Evolutionary conservation across 2,113 vertebrate species (phyloP).

Genomic region (Corynorhinus townsendii): DNA sequence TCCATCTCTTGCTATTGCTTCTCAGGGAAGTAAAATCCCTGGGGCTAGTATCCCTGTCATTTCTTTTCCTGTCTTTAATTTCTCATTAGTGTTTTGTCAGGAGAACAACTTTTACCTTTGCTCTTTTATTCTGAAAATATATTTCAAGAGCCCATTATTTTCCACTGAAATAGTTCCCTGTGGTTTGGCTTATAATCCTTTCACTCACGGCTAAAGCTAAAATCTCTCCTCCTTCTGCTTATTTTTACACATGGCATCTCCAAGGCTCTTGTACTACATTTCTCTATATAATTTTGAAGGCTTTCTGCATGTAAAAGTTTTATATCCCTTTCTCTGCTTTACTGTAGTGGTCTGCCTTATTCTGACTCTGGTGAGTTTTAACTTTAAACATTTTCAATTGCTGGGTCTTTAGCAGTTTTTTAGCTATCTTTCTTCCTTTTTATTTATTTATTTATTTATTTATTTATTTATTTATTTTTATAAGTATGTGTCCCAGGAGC

Average conservation of each 20-base stretch:
- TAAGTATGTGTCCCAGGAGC: constrained; percentile 61
- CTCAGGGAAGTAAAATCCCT: background rate
- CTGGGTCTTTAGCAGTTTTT: constrained; percentile 69
- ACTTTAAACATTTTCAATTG: constrained; percentile 75
- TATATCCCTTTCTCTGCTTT: constrained; percentile 76
- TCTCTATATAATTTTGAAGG: constrained; percentile 72
- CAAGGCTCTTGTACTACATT: constrained; percentile 61
- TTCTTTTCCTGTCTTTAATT: constrained; percentile 69
- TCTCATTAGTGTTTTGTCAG: constrained; percentile 67
- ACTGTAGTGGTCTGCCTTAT: constrained; percentile 74
- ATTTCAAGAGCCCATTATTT: constrained; percentile 70
- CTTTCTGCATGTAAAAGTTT: constrained; percentile 78
- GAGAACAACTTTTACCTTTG: constrained; percentile 67
- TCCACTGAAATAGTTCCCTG: constrained; percentile 72
- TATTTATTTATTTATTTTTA: constrained; percentile 48
- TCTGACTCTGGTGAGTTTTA: constrained; percentile 74
- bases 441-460: background rate
- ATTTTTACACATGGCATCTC: constrained; percentile 75
- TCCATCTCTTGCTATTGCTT: background rate
- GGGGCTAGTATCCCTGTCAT: constrained; percentile 24
- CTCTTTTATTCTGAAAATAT: constrained; percentile 58
- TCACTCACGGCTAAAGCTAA: constrained; percentile 72
- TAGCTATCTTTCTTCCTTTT: constrained; percentile 68
- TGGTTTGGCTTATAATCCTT: constrained; percentile 75
- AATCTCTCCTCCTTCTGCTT: constrained; percentile 75